A percentile compares a stretch with the other conserved stretches of the same genome.
phyloP scores from a whole-genome alignment of 1,140 invertebrate genomes.

The Danaus melanippus region DNA sequence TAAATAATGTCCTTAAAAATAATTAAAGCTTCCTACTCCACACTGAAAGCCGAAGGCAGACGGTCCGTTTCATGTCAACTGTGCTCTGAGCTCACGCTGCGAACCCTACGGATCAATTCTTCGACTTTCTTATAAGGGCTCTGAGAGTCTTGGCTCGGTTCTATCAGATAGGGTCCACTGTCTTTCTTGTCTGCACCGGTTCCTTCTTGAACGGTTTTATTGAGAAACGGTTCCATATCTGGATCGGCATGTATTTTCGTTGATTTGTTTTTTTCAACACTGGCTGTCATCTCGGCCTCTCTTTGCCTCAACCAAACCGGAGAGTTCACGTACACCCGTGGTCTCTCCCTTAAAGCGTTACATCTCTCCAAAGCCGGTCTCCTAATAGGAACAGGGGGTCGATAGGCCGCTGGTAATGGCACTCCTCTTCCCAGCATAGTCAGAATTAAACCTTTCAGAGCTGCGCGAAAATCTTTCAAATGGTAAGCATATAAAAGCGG shows the following conservation, averaged over 20 bases:
- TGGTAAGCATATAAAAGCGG: constrained; percentile 92
- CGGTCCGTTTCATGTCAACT: constrained; percentile 63
- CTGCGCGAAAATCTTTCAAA: constrained; percentile 86
- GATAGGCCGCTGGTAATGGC: constrained; percentile 51
- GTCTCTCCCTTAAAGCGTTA: constrained; percentile 56
- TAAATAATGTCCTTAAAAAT: constrained; percentile 19
- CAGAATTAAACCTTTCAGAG: constrained; percentile 78
- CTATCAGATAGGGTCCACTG: constrained; percentile 52
- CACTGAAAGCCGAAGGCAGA: constrained; percentile 47
- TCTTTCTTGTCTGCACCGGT: constrained; percentile 44
- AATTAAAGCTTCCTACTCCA: constrained; percentile 55
- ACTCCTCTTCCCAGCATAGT: constrained; percentile 69
- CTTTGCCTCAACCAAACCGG: constrained; percentile 64
- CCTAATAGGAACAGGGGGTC: constrained; percentile 50
- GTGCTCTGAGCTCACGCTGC: constrained; percentile 47
- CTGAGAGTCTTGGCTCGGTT: constrained; percentile 47
- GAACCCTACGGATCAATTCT: constrained; percentile 53
- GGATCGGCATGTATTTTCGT: constrained; percentile 24
- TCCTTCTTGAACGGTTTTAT: constrained; percentile 31
- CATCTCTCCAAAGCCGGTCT: constrained; percentile 58
- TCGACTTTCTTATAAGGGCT: constrained; percentile 58
- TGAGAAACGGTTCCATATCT: constrained; percentile 56
- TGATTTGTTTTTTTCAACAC: constrained; percentile 30
- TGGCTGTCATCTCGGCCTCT: constrained; percentile 45
- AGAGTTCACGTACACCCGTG: constrained; percentile 64